Evolutionary conservation across 92 coral and sea anemone genomes (phyloP).

Genomic region (Paramuricea clavata): DNA sequence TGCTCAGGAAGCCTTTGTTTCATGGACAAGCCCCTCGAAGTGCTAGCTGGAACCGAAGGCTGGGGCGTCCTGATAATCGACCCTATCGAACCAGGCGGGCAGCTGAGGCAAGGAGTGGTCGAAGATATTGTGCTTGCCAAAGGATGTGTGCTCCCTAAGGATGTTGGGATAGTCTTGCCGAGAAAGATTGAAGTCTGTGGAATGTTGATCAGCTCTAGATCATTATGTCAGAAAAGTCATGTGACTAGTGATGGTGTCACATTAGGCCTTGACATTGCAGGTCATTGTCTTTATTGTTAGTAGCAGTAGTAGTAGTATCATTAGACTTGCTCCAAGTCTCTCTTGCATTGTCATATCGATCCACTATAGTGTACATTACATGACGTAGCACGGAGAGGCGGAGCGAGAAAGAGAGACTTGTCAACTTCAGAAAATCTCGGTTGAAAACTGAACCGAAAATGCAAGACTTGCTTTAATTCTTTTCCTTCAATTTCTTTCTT

Average conservation of each 20-base stretch:
- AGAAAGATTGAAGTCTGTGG: constrained; percentile 69
- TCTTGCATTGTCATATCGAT: too few species aligned
- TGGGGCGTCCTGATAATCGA: constrained; percentile 87
- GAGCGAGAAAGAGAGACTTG: too few species aligned
- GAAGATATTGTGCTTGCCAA: constrained; percentile 90
- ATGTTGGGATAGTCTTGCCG: constrained; percentile 74
- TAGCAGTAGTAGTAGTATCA: too few species aligned
- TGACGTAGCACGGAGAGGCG: too few species aligned
- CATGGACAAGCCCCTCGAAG: constrained; percentile 76
- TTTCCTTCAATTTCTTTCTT: too few species aligned
- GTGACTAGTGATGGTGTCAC: constrained; percentile 77
- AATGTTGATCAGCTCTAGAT: constrained; percentile 83
- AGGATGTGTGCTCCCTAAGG: constrained; percentile 80
- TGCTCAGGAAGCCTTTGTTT: constrained; percentile 57
- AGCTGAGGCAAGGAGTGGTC: constrained; percentile 79
- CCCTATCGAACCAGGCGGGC: constrained; percentile 90
- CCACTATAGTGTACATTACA: too few species aligned
- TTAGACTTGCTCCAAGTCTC: too few species aligned
- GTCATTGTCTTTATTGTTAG: neutral
- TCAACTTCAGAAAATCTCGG: too few species aligned
- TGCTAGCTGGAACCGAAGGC: constrained; percentile 68
- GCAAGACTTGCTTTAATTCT: too few species aligned
- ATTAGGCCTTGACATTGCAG: constrained; percentile 83
- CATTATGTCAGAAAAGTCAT: constrained; percentile 70
- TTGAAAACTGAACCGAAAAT: too few species aligned